Percentiles rank a stretch among this genome's conserved stretches.
Evolutionary conservation across 1,140 invertebrate species (phyloP).

Genomic region (Drosophila nigrodunni): DNA sequence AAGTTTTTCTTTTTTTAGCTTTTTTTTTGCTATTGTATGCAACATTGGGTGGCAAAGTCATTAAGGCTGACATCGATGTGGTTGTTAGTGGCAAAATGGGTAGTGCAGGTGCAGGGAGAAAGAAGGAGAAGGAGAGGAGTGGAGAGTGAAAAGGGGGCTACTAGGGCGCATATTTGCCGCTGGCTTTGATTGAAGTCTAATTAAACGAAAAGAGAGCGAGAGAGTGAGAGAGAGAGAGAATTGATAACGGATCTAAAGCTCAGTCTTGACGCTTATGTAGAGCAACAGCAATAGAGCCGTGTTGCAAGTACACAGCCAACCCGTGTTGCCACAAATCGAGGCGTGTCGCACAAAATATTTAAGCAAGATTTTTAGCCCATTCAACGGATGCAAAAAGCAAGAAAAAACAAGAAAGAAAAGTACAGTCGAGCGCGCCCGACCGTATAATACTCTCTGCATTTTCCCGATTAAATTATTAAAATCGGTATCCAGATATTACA

Average conservation of each 20-base stretch:
- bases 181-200: conserved; percentile 82
- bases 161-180: conserved; percentile 57
- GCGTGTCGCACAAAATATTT: conserved; percentile 56
- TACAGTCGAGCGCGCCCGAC: too few relatives aligned
- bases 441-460: too few relatives aligned
- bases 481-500: too few relatives aligned
- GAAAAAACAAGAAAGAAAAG: too few relatives aligned
- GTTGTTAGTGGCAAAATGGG: neutral
- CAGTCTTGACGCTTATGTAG: conserved; percentile 43
- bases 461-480: too few relatives aligned
- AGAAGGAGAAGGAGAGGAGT: neutral
- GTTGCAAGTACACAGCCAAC: conserved; percentile 2
- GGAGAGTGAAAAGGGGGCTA: conserved; percentile 24
- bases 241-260: conserved; percentile 12
- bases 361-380: conserved; percentile 39
- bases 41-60: conserved; percentile 34
- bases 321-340: conserved; percentile 27
- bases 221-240: neutral
- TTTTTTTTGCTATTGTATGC: conserved; percentile 36
- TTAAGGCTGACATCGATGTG: conserved; percentile 38
- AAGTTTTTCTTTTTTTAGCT: neutral
- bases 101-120: neutral
- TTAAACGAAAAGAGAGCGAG: conserved; percentile 64
- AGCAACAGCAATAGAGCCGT: conserved; percentile 40
- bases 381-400: conserved; percentile 23